Base-by-base conservation (phyloP, 2,797 vertebrate species). In the Harpagifer antarcticus region DNA sequence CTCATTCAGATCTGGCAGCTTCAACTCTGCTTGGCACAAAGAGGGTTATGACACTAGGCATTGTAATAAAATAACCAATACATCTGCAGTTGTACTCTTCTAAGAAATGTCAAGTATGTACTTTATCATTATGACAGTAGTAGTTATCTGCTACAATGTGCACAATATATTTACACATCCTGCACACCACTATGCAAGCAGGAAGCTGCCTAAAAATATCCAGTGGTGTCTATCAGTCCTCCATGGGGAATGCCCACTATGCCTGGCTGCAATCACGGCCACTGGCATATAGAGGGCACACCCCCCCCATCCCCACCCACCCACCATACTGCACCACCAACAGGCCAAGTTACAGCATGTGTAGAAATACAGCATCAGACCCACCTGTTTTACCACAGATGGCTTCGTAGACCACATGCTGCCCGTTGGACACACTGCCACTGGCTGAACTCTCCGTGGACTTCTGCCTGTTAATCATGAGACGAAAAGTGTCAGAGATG, bases 321-420 rank as follows among this genome's bases (percentile, higher is more conserved):
- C 53, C 33, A 66, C 50, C 15, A 33, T 58, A 66, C 70, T 57
- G 43, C 37, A 54, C 69, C 57, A 62, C 50, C 55, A 66, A 61
- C 55, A 57, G 66, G 55, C 72, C 62, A 53, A 76, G 57, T 61
- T 53, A 54, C 76, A 75, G 61, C 19, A 44, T 47, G 72, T 86
- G 88, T 50, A 70, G 67, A 60, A 54, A 7, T 68, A 78, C 60
- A 73, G 59, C 72, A 72, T 72, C 79, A 77, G 76, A 94, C 95
- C 96, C 84, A 98, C 97, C 96, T 96, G 95, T 88, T 87, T 95
- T 93, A 85, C 90, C 86, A 62, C 94, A 88, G 69, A 94, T 83
- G 81, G 94, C 91, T 83, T 96, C 91, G 70, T 92, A 95, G 86
- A 95, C 89, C 72, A 91, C 78, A 62, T 92, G 89, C 68, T 91